Evolutionary conservation across 2,113 vertebrate genomes (phyloP), one percentile per base, ranked within the genome.

Genomic region (Protomyctophum bolini): DNA sequence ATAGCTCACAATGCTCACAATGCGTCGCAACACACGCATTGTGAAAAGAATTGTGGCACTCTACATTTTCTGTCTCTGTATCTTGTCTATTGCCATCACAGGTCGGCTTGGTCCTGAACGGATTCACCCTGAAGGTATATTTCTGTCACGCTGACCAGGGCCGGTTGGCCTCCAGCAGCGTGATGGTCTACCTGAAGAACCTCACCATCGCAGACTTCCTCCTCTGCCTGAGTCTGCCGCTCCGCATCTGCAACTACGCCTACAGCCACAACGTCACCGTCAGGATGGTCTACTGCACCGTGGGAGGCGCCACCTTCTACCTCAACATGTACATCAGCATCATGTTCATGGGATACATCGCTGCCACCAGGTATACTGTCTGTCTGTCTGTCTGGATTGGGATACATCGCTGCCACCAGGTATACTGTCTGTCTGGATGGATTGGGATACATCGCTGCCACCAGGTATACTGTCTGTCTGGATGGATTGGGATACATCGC

Each of bases 251-350:
- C 2, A 77, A 90, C 66, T 85, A 79, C 21, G 49, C 81, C 60
- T 64, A n/a, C 51, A 14, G 10, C 58, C 77, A 85, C 6, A 0
- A 12, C 6, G 4, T 6, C 0, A 0, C 7, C 1, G 0, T 90
- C 33, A 78, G 49, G 1, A 14, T 28, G 0, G n/a, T 81, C 58
- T 92, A 92, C 89, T 92, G 93, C 82, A 80, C 52, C 68, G 87
- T 92, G 0, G 90, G 89, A 0, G 84, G 89, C 0, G 47, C 86
- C 0, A 70, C 82, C 54, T 91, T 94, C 60, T 94, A 93, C 60
- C 86, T 93, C 33, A 94, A 93, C 85, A 92, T 91, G 90, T 94
- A 94, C 7, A 87, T 90, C 75, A 94, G 93, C 90, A 92, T 94
- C 71, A 75, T 92, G 66, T 93, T 93, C 86, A 92, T 94, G 91